Evolutionary conservation across 1,140 invertebrate genomes (phyloP), one percentile per base, ranked within the genome.

Genomic region (Thaumetopoea pityocampa): DNA sequence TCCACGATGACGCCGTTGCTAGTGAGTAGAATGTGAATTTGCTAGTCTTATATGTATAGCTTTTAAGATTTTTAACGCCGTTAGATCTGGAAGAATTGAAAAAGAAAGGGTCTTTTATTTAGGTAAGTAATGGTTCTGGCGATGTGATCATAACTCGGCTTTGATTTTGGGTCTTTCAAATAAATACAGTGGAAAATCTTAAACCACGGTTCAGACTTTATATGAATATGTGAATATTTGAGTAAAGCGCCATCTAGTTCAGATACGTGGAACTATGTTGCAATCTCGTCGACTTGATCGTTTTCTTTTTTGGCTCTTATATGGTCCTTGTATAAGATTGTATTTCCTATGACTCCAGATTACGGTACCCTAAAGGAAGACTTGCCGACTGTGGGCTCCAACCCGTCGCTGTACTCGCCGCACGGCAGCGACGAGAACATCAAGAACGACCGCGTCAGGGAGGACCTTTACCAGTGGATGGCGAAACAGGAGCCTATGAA

Each of bases 401-500:
- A 80, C 69, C 87, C 55, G 40, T 88, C 60, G 40, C 81, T 78
- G 67, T 88, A 72, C 65, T 87, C 79, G 55, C 72, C 76, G 3
- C 86, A 66, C 64, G 83, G 52, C 29, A 83, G 74, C 45, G 67
- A 70, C 14, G 77, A 85, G 27, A 74, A 80, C 44, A 56, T 74
- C 4, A 65, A 68, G 32, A 69, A 58, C 52, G 60, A 79, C 42
- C 67, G 85, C 52, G 65, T 80, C 3, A 89, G 90, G n/a, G 94
- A 97, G 70, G 94, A 97, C 85, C 83, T 98, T 18, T 98, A 98
- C 67, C 94, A 92, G 46, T 98, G 96, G 96, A 97, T 98, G 96
- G 93, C 94, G 0, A 94, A 95, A 62, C 96, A 97, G 57, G 94
- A 97, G 32, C 83, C 80, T n/a, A 76, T 83, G n/a, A 81, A 81